Evolutionary conservation across 2,113 vertebrate species (phyloP).

Genomic region (Oostethus manadensis): DNA sequence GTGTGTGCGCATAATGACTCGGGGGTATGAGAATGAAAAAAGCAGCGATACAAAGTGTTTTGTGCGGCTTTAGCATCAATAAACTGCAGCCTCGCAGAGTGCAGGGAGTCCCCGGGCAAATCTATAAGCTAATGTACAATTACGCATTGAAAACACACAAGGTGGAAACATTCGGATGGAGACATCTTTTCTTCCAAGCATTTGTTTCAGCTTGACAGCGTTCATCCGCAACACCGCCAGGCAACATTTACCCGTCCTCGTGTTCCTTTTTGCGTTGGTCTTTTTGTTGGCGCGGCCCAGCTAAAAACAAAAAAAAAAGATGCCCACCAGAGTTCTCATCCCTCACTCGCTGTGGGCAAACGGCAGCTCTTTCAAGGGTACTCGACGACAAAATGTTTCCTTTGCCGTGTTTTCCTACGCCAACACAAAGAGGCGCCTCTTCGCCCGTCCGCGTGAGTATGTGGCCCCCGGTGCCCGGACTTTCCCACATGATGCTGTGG

Average conservation of each 20-base stretch:
- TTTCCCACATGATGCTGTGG: slow-evolving; percentile 69
- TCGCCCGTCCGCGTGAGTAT: slow-evolving; percentile 65
- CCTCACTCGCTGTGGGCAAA: slow-evolving; percentile 51
- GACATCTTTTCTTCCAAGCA: slow-evolving; percentile 22
- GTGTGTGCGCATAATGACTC: slow-evolving; percentile 3
- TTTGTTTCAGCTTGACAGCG: slow-evolving; percentile 41
- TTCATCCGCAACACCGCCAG: slow-evolving; percentile 42
- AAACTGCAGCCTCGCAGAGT: slow-evolving; percentile 5
- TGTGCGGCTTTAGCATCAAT: slow-evolving; percentile 16
- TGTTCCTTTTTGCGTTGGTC: slow-evolving; percentile 57
- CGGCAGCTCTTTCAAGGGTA: slow-evolving; percentile 56
- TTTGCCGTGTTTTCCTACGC: slow-evolving; percentile 60
- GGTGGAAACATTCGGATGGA: slow-evolving; percentile 21
- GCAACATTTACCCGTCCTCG: slow-evolving; percentile 57
- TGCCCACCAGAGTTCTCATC: slow-evolving; percentile 64
- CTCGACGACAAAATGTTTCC: slow-evolving; percentile 67
- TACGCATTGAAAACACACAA: slow-evolving; percentile 27
- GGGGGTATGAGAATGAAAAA: slow-evolving; percentile 1
- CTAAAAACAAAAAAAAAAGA: slow-evolving; percentile 34
- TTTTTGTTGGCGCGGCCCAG: slow-evolving; percentile 48
- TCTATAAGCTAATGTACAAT: slow-evolving; percentile 12
- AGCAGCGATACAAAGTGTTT: slow-evolving; percentile 15
- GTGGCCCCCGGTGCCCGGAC: slow-evolving; percentile 50
- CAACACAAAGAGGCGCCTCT: slow-evolving; percentile 63
- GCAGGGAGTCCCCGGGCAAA: slow-evolving; percentile 1